Evolutionary conservation across 2,797 vertebrate species (phyloP).

Genomic region (Odontamblyopus rebecca): DNA sequence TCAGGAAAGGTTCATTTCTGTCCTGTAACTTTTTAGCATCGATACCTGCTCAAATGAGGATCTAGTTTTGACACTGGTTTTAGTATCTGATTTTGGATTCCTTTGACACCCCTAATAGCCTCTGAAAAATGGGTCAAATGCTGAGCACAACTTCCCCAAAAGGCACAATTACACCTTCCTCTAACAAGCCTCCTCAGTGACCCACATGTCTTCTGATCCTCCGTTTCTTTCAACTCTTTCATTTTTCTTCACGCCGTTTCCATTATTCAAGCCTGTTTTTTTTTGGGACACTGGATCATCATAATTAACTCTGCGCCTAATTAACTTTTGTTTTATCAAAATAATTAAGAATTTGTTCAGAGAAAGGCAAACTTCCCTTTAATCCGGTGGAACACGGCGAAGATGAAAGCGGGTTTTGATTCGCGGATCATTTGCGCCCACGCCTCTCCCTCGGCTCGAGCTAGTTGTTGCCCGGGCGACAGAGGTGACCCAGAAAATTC

Average conservation of each 20-base stretch:
- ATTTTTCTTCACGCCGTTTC: not conserved
- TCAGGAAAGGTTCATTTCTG: too few species aligned
- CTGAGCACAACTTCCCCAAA: not conserved
- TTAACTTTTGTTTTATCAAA: constrained; percentile 46
- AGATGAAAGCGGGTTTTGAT: constrained; percentile 44
- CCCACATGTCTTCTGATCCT: constrained; percentile 18
- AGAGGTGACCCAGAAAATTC: constrained; percentile 65
- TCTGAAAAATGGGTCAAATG: constrained; percentile 26
- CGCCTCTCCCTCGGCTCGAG: constrained; percentile 9
- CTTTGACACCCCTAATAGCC: too few species aligned
- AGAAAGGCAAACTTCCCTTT: constrained; percentile 38
- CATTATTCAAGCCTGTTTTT: constrained; percentile 5
- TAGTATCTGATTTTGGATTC: too few species aligned
- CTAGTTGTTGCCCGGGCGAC: constrained; percentile 53
- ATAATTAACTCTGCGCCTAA: constrained; percentile 32
- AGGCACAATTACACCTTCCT: not conserved
- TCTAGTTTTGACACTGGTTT: too few species aligned
- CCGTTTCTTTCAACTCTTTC: constrained; percentile 20
- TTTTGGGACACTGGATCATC: constrained; percentile 8
- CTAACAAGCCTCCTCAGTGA: constrained; percentile 19
- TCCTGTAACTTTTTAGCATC: too few species aligned
- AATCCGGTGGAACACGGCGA: constrained; percentile 34
- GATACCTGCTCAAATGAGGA: too few species aligned
- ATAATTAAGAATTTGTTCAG: constrained; percentile 45
- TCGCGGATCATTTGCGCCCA: constrained; percentile 36